phyloP scores from a whole-genome alignment of 2,113 vertebrate genomes.

The Ammodytes dubius region DNA sequence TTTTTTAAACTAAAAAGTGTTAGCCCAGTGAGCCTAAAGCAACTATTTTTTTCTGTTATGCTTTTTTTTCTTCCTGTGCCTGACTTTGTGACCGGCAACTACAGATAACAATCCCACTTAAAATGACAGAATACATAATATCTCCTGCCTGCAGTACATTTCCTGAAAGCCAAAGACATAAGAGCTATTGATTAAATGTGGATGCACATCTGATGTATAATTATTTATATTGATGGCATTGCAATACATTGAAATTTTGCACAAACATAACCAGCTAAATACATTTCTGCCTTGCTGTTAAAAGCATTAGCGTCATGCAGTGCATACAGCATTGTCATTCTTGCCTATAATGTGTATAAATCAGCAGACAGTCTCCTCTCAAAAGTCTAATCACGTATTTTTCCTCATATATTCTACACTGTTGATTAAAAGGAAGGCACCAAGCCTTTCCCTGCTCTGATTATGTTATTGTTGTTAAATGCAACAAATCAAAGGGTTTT shows the following conservation, averaged over 20 bases:
- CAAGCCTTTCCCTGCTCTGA: neutral
- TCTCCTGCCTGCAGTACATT: slow-evolving; percentile 55
- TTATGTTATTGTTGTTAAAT: slow-evolving; percentile 23
- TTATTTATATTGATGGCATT: slow-evolving; percentile 68
- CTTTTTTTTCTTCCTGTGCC: neutral
- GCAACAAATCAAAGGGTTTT: neutral
- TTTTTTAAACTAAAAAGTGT: slow-evolving; percentile 1
- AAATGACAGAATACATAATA: slow-evolving; percentile 53
- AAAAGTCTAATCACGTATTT: slow-evolving; percentile 46
- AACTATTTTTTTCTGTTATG: neutral
- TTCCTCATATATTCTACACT: neutral
- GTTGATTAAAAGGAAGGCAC: neutral
- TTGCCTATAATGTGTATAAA: slow-evolving; percentile 45
- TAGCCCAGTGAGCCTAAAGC: neutral
- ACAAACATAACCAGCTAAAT: slow-evolving; percentile 57
- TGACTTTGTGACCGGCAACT: slow-evolving; percentile 7
- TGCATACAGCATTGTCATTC: slow-evolving; percentile 44
- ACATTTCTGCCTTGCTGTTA: slow-evolving; percentile 47
- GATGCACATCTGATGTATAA: slow-evolving; percentile 62
- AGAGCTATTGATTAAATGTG: slow-evolving; percentile 67
- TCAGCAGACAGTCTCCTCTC: slow-evolving; percentile 36
- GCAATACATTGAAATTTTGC: slow-evolving; percentile 53
- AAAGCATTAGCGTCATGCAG: slow-evolving; percentile 64
- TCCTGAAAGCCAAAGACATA: slow-evolving; percentile 56
- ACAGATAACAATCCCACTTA: slow-evolving; percentile 42